Evolutionary conservation across 2,797 vertebrate genomes (phyloP).

Genomic region (Pipistrellus pygmaeus): DNA sequence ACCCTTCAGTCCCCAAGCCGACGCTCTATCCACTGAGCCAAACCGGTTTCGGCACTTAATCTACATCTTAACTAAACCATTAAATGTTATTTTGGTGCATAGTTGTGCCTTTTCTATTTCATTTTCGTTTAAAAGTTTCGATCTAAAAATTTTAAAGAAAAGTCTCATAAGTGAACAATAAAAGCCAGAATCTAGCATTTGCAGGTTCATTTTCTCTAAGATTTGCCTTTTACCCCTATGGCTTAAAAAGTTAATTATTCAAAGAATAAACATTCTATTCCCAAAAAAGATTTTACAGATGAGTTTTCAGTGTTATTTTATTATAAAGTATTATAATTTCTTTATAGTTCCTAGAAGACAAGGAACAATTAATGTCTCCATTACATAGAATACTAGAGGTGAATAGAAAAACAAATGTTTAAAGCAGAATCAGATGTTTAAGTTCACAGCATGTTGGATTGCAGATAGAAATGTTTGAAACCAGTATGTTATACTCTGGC

Average conservation of each 20-base stretch:
- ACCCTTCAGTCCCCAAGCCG: too few species aligned
- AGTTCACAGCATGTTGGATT: not conserved
- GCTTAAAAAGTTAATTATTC: slow-evolving; percentile 65
- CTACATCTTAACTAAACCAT: slow-evolving; percentile 86
- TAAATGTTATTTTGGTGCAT: slow-evolving; percentile 73
- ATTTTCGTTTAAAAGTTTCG: slow-evolving; percentile 76
- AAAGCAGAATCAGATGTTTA: slow-evolving; percentile 39
- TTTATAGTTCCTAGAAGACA: not conserved
- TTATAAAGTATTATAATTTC: slow-evolving; percentile 55
- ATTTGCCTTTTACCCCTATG: slow-evolving; percentile 27
- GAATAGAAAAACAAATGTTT: not conserved
- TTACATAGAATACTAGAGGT: not conserved
- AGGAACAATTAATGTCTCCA: slow-evolving; percentile 37
- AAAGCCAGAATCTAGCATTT: slow-evolving; percentile 55
- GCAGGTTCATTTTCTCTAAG: slow-evolving; percentile 63
- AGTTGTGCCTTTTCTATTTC: slow-evolving; percentile 73
- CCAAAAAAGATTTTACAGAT: slow-evolving; percentile 60
- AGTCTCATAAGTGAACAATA: slow-evolving; percentile 63
- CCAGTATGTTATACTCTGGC: not conserved
- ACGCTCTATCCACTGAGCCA: too few species aligned
- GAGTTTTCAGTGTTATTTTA: slow-evolving; percentile 46
- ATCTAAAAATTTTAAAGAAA: slow-evolving; percentile 53
- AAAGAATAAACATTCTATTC: slow-evolving; percentile 55
- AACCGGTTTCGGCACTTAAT: too few species aligned
- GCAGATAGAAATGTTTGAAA: not conserved